A percentile compares a stretch with the other conserved stretches of the same genome.
phyloP scores from a whole-genome alignment of 1,140 invertebrate species.

The Lepidurus arcticus region DNA sequence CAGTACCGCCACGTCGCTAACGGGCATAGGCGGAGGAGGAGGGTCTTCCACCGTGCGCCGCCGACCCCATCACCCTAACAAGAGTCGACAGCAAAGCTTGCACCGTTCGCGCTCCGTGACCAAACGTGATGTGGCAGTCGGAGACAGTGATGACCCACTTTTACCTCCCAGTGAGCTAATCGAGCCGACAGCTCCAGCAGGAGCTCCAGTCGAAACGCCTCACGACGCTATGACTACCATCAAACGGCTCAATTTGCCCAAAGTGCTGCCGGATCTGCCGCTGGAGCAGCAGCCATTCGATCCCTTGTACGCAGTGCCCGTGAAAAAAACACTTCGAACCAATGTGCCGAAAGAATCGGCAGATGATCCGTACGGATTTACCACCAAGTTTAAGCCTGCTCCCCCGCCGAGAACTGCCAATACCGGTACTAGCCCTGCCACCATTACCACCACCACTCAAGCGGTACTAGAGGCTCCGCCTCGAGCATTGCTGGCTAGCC shows the following conservation, averaged over 20 bases:
- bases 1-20: neutral
- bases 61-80: slow-evolving; percentile 47
- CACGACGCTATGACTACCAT: slow-evolving; percentile 66
- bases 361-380: neutral
- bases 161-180: slow-evolving; percentile 41
- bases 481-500: neutral
- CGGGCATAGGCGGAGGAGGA: neutral
- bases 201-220: slow-evolving; percentile 47
- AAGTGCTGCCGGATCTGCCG: slow-evolving; percentile 69
- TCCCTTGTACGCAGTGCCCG: slow-evolving; percentile 30
- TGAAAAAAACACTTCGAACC: neutral
- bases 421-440: neutral
- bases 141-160: slow-evolving; percentile 29
- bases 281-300: slow-evolving; percentile 38
- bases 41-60: slow-evolving; percentile 31
- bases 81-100: slow-evolving; percentile 45
- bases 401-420: slow-evolving; percentile 25
- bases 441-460: neutral
- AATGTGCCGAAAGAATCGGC: neutral
- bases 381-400: neutral
- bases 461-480: neutral
- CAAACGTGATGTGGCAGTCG: slow-evolving; percentile 40
- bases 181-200: slow-evolving; percentile 30
- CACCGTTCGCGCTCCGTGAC: slow-evolving; percentile 30
- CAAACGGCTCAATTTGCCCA: slow-evolving; percentile 69